Percentiles rank a stretch among this genome's conserved stretches.
phyloP scores from a whole-genome alignment of 2,888 invertebrate genomes.

The Morpho deidamia region DNA sequence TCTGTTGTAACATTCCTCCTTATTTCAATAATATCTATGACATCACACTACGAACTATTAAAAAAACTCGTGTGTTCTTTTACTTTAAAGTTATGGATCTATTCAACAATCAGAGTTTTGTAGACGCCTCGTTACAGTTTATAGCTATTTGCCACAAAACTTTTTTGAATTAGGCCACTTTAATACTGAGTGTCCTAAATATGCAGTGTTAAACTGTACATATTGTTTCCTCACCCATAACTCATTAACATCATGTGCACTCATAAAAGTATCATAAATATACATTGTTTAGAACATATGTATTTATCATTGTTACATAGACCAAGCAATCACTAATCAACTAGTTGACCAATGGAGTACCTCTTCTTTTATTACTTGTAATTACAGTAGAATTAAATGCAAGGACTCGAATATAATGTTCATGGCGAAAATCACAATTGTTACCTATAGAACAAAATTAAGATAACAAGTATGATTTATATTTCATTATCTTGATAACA shows the following conservation, averaged over 20 bases:
- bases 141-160: too few relatives aligned
- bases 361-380: slow-evolving; percentile 15
- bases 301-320: not conserved
- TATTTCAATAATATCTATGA: too few relatives aligned
- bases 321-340: slow-evolving; percentile 11
- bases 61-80: too few relatives aligned
- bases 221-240: too few relatives aligned
- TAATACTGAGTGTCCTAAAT: too few relatives aligned
- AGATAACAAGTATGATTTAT: slow-evolving; percentile 13
- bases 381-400: slow-evolving; percentile 6
- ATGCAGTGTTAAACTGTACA: too few relatives aligned
- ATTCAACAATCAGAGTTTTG: too few relatives aligned
- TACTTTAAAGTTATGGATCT: too few relatives aligned
- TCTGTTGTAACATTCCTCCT: too few relatives aligned
- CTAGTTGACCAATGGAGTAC: slow-evolving; percentile 15
- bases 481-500: slow-evolving; percentile 20
- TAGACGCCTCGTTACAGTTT: too few relatives aligned
- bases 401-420: slow-evolving; percentile 2
- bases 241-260: slow-evolving; percentile 3
- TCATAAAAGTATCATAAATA: slow-evolving; percentile 15
- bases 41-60: too few relatives aligned
- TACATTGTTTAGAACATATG: slow-evolving; percentile 5
- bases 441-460: not conserved
- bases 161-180: too few relatives aligned
- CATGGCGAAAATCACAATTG: slow-evolving; percentile 6